phyloP scores from a whole-genome alignment of 1,140 invertebrate species.

The Anoplolepis gracilipes region DNA sequence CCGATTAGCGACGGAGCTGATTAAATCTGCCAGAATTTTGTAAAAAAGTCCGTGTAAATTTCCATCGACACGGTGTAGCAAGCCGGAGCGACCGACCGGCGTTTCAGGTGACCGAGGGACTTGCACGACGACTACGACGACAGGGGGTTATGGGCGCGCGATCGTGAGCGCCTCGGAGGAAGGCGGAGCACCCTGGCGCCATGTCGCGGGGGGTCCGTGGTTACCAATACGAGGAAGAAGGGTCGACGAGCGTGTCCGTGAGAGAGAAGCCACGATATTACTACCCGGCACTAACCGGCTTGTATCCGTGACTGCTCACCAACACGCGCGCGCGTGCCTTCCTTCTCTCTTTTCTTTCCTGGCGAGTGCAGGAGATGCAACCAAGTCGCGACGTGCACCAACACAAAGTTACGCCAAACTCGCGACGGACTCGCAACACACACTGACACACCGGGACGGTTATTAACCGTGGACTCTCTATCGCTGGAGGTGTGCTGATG shows the following conservation, averaged over 20 bases:
- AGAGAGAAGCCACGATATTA: constrained; percentile 18
- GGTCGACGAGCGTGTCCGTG: constrained; percentile 38
- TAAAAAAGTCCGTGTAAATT: constrained; percentile 59
- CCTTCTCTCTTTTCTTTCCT: not conserved
- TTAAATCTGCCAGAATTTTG: constrained; percentile 50
- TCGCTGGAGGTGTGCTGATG: constrained; percentile 81
- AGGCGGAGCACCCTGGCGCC: constrained; percentile 86
- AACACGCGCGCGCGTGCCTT: not conserved
- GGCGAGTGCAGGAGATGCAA: constrained; percentile 33
- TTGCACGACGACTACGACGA: constrained; percentile 51
- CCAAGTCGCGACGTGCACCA: constrained; percentile 45
- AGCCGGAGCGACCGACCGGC: constrained; percentile 36
- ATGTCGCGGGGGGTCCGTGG: constrained; percentile 85
- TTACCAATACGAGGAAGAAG: constrained; percentile 71
- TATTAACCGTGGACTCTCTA: constrained; percentile 77
- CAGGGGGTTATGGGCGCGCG: constrained; percentile 47
- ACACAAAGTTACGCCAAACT: not conserved
- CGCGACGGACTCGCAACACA: constrained; percentile 18
- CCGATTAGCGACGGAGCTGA: constrained; percentile 15
- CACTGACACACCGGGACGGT: constrained; percentile 67
- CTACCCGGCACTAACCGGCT: constrained; percentile 32
- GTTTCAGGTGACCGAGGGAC: constrained; percentile 70
- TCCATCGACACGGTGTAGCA: constrained; percentile 55
- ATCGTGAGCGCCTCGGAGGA: constrained; percentile 68
- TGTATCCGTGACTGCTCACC: constrained; percentile 25